phyloP scores from a whole-genome alignment of 2,113 vertebrate species.

The Caretta caretta region DNA sequence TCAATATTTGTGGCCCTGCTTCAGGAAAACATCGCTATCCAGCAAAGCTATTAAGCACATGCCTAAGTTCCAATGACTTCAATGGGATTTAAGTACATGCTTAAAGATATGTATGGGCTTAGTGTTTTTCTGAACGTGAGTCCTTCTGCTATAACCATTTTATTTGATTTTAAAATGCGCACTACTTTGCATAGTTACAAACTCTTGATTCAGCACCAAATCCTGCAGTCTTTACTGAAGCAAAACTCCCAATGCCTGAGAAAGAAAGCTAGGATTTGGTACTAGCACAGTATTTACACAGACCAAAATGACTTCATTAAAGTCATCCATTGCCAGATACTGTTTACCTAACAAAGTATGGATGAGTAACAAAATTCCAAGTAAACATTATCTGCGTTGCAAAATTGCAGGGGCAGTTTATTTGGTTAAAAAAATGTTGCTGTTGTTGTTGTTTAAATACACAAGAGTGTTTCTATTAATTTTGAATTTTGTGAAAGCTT shows the following conservation, averaged over 20 bases:
- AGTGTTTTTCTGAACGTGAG: constrained; percentile 25
- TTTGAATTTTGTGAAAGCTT: not conserved
- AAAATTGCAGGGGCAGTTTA: not conserved
- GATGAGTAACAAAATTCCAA: not conserved
- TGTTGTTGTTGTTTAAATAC: not conserved
- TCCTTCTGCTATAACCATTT: constrained; percentile 36
- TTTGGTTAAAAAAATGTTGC: not conserved
- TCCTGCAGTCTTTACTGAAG: not conserved
- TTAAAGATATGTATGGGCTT: constrained; percentile 52
- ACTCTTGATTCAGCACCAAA: constrained; percentile 4
- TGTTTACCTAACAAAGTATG: not conserved
- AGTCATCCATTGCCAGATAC: not conserved
- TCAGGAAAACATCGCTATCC: not conserved
- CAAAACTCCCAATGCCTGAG: not conserved
- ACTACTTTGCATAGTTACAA: not conserved
- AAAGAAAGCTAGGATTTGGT: not conserved
- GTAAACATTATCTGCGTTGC: not conserved
- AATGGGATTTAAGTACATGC: not conserved
- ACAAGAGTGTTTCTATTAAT: not conserved
- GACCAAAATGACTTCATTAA: not conserved
- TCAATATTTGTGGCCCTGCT: constrained; percentile 10
- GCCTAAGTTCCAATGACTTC: constrained; percentile 23
- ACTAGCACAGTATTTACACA: not conserved
- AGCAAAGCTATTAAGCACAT: not conserved
- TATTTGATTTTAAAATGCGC: constrained; percentile 30